phyloP scores from a whole-genome alignment of 2,888 invertebrate species.

The Phasia obesa region DNA sequence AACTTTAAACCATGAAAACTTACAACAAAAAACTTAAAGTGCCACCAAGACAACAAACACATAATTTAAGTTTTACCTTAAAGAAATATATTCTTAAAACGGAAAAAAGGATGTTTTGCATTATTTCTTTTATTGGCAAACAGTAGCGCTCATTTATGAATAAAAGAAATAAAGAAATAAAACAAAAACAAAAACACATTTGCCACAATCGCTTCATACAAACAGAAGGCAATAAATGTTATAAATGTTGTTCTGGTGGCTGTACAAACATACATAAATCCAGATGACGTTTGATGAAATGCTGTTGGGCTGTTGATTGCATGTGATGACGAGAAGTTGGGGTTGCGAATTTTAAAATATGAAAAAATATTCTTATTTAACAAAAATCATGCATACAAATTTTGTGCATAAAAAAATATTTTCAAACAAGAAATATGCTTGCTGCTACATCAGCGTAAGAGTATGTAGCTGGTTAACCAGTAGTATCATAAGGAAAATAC shows the following conservation, averaged over 20 bases:
- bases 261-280: slow-evolving; percentile 39
- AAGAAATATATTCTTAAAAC: not conserved
- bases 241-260: slow-evolving; percentile 34
- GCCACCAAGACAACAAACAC: not conserved
- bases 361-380: slow-evolving; percentile 69
- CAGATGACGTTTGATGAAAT: slow-evolving; percentile 68
- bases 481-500: not conserved
- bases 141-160: slow-evolving; percentile 66
- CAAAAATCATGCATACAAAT: slow-evolving; percentile 69
- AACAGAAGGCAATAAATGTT: slow-evolving; percentile 7
- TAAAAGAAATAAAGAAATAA: slow-evolving; percentile 32
- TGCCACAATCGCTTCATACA: slow-evolving; percentile 39
- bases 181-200: slow-evolving; percentile 43
- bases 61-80: slow-evolving; percentile 1
- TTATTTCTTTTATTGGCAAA: slow-evolving; percentile 12
- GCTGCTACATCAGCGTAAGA: slow-evolving; percentile 37
- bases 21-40: not conserved
- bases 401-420: slow-evolving; percentile 54
- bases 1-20: slow-evolving; percentile 16
- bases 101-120: slow-evolving; percentile 37
- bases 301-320: slow-evolving; percentile 51
- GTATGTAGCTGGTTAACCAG: slow-evolving; percentile 47
- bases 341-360: slow-evolving; percentile 63
- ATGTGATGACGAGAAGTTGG: slow-evolving; percentile 43
- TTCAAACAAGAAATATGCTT: slow-evolving; percentile 1